Evolutionary conservation across 2,797 vertebrate genomes (phyloP), one percentile per base, ranked within the genome.

Genomic region (Oryzias sinensis): DNA sequence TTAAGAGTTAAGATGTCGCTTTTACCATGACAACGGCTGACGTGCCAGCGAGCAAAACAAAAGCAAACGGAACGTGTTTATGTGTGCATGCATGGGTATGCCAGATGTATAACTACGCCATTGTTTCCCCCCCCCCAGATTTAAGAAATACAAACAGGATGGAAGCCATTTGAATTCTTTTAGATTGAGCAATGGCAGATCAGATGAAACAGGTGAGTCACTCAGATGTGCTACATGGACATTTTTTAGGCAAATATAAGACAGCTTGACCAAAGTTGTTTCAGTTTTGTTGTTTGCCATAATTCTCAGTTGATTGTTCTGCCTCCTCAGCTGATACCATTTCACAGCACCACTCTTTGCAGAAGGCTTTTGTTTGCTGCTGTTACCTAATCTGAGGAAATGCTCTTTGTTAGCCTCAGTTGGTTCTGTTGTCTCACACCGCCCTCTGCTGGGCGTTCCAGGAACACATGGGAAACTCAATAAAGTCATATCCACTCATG

Each of bases 121-220:
- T 4, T 72, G 65, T 24, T 70, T 66, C 17, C 57, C 29, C 56
- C 29, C 56, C 18, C 40, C 56, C 85, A 99, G 97, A 92, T 99
- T 99, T 90, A 99, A 98, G 89, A 99, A 97, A 78, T 97, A 99
- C 92, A 99, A 99, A 80, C 97, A 99, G 84, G 94, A 95, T 18
- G 97, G 96, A 74, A 97, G 94, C 80, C 97, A 98, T 85, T 98
- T 97, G 49, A 98, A 95, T 88, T 97, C 97, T 77, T 99, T 98
- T 82, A 93, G 97, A 2, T 86, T 98, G 86, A 93, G 94, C 72
- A 99, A 98, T 1, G 96, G 97, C 16, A 90, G 97, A 78, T 93
- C 95, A 0, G 97, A 99, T 22, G 97, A 99, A 60, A 93, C 96
- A 88, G 97, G 97, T 99, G 84, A 89, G 87, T 53, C 20, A 49